A percentile compares a stretch with the other conserved stretches of the same genome.
These are phyloP conservation scores for Epizoanthus scotinus DNA, from an alignment of 92 coral and sea anemone species.

Conservation along the genomic window DNA sequence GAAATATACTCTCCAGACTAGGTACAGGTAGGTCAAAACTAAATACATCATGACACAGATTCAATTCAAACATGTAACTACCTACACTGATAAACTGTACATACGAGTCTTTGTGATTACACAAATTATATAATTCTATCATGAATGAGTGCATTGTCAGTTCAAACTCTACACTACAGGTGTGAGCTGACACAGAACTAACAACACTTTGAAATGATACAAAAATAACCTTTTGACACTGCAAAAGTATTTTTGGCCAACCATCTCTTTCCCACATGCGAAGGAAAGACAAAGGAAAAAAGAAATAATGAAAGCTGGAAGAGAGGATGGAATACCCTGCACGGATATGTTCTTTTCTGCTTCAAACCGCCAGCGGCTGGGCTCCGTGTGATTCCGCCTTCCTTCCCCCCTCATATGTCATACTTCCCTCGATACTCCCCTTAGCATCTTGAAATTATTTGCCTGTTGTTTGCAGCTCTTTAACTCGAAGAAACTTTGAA, in stretches of 20 bases:
- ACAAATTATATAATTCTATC: neutral
- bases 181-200: no score
- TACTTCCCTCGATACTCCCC: neutral
- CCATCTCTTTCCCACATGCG: no score
- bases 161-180: neutral
- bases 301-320: no score
- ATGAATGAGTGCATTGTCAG: neutral
- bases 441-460: neutral
- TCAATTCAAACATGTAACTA: neutral
- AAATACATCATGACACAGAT: neutral
- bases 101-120: neutral
- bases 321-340: no score
- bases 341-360: no score
- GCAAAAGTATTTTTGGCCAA: no score
- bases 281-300: no score
- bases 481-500: neutral
- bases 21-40: no score
- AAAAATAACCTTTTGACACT: no score
- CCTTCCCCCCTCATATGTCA: neutral
- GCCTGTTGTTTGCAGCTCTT: neutral
- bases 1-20: no score
- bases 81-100: constrained; percentile 25
- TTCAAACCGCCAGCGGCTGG: constrained; percentile 29
- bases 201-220: no score
- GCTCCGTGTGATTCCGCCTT: neutral